phyloP scores from a whole-genome alignment of 2,113 vertebrate species.

The Epinephelus fuscoguttatus region DNA sequence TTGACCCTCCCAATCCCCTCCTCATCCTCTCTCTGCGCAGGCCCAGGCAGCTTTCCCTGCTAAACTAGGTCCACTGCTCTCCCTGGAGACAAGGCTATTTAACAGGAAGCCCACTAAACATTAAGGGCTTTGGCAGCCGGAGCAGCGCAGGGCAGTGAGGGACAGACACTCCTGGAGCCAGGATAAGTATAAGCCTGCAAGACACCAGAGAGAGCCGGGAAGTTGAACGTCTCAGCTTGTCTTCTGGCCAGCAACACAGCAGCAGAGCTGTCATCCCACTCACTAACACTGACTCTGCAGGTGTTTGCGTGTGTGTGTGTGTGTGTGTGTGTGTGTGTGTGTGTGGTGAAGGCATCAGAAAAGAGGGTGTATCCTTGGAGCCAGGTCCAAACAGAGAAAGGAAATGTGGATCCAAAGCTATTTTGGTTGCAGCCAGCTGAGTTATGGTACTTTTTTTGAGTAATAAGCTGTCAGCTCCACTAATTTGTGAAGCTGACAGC shows the following conservation, averaged over 20 bases:
- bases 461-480: too few relatives aligned
- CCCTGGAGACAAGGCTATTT: constrained; percentile 62
- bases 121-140: constrained; percentile 68
- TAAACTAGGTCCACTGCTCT: constrained; percentile 61
- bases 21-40: constrained; percentile 35
- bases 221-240: constrained; percentile 65
- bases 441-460: constrained; percentile 9
- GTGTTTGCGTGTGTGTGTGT: constrained; percentile 36
- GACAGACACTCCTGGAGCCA: constrained; percentile 53
- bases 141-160: constrained; percentile 39
- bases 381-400: constrained; percentile 42
- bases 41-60: constrained; percentile 39
- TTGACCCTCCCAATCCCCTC: constrained; percentile 12
- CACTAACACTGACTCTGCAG: constrained; percentile 53
- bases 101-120: constrained; percentile 67
- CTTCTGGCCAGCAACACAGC: constrained; percentile 58
- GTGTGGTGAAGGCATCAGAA: constrained; percentile 26
- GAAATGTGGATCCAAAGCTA: constrained; percentile 29
- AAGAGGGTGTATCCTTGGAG: constrained; percentile 28
- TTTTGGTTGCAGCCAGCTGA: constrained; percentile 40
- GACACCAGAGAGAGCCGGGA: constrained; percentile 46
- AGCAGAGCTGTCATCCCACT: constrained; percentile 73
- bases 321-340: constrained; percentile 4
- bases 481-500: constrained; percentile 5
- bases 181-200: constrained; percentile 61